These are phyloP conservation scores for Nysson spinosus DNA, from an alignment of 2,888 invertebrate genomes.

Conservation along the genomic window DNA sequence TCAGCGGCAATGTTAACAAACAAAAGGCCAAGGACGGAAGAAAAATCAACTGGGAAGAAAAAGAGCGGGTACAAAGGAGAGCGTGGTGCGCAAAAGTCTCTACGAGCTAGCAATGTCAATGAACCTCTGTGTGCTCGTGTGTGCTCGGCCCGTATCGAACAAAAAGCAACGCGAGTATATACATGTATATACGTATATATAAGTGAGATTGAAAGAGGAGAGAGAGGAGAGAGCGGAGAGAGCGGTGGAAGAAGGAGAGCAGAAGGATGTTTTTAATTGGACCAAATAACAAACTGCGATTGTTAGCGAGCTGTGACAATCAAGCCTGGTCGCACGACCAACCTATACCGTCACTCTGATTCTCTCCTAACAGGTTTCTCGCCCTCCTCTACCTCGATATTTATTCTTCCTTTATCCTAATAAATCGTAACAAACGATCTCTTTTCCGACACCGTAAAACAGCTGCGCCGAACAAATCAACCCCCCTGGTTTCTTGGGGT, in stretches of 20 bases:
- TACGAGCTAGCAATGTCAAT: constrained; percentile 49
- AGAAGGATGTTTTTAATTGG: constrained; percentile 59
- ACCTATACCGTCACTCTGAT: no score
- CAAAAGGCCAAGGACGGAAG: constrained; percentile 23
- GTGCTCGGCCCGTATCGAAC: constrained; percentile 23
- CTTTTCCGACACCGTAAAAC: background rate
- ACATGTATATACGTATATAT: no score
- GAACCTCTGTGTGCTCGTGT: constrained; percentile 44
- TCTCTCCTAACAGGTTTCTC: background rate
- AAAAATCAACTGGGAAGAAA: background rate
- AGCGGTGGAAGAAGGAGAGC: constrained; percentile 17
- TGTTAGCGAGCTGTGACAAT: constrained; percentile 51
- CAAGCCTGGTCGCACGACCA: constrained; percentile 36
- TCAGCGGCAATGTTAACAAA: constrained; percentile 34
- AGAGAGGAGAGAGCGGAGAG: constrained; percentile 17
- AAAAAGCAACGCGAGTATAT: constrained; percentile 17
- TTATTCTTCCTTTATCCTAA: constrained; percentile 6
- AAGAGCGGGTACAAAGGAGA: constrained; percentile 2
- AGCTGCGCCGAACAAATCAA: no score
- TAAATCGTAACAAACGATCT: constrained; percentile 7
- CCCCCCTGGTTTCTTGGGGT: no score
- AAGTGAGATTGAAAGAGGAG: no score
- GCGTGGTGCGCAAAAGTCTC: constrained; percentile 35
- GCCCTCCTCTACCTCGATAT: no score
- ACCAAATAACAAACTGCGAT: constrained; percentile 61